Percentiles rank a stretch among this genome's conserved stretches.
These are phyloP conservation scores for Rhinophrynus dorsalis DNA, from an alignment of 2,797 vertebrate species.

Conservation along the genomic window DNA sequence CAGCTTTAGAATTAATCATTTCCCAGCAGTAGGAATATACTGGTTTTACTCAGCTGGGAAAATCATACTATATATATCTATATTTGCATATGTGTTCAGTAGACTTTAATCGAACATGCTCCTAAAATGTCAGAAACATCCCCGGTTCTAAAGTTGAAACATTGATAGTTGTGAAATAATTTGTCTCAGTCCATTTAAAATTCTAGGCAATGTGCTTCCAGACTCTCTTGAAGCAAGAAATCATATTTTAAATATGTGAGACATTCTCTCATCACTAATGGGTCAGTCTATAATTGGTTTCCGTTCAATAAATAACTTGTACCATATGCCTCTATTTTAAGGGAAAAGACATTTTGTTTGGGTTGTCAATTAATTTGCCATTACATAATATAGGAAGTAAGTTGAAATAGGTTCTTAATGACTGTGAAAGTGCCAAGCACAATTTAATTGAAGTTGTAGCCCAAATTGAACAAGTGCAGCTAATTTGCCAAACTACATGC, in stretches of 20 bases:
- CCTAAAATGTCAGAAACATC: too few relatives aligned
- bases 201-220: neutral
- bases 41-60: too few relatives aligned
- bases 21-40: too few relatives aligned
- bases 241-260: constrained; percentile 49
- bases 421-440: constrained; percentile 14
- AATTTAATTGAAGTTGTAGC: constrained; percentile 21
- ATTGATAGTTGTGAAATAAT: neutral
- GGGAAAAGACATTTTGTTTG: constrained; percentile 53
- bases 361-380: constrained; percentile 54
- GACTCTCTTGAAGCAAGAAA: constrained; percentile 14
- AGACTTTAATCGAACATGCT: too few relatives aligned
- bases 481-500: neutral
- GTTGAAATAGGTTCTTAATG: constrained; percentile 19
- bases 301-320: constrained; percentile 52
- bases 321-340: constrained; percentile 54
- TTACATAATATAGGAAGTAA: constrained; percentile 54
- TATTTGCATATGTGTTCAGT: too few relatives aligned
- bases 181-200: neutral
- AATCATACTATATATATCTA: too few relatives aligned
- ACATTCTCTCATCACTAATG: constrained; percentile 64
- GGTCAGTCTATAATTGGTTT: constrained; percentile 55
- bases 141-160: too few relatives aligned
- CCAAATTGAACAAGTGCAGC: neutral
- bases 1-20: too few relatives aligned